Evolutionary conservation across 2,797 vertebrate species (phyloP), one percentile per base, ranked within the genome.

Genomic region (Urophycis tenuis): DNA sequence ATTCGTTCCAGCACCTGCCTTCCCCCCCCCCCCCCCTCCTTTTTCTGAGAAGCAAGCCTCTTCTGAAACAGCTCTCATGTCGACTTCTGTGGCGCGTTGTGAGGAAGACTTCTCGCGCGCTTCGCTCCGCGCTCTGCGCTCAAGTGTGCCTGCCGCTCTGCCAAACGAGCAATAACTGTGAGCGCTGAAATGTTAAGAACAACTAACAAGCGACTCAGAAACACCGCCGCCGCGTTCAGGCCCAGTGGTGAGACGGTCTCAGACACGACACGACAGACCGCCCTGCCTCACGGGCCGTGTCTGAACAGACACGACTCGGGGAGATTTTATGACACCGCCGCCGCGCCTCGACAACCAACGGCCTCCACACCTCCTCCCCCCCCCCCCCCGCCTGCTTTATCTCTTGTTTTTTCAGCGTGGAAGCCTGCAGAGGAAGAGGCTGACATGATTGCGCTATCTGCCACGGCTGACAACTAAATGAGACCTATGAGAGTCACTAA

Each of bases 191-290:
- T 69, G 9, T 60, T 69, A 69, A 12, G n/a, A 69, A 25, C 15
- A 19, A 33, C 15, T 3, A 25, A 71, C 5, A 17, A 33, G 22
- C 69, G 17, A 29, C 60, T 60, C 64, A 80, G 83, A 74, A 3
- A 77, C 76, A 82, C 75, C 31, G 25, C 39, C 34, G 71, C 78
- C 77, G 74, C 69, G 75, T 78, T 67, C 60, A 12, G 29, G 60
- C n/a, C n/a, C 5, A 60, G 6, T n/a, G n/a, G n/a, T n/a, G n/a
- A n/a, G n/a, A n/a, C n/a, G n/a, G n/a, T n/a, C n/a, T n/a, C n/a
- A n/a, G n/a, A n/a, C n/a, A n/a, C n/a, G 75, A 84, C 49, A 72
- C 74, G 84, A 79, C 84, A 75, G 69, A 67, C 60, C 0, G 60
- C 60, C 3, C n/a, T 67, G 25, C 14, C 29, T 29, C 60, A 25